phyloP scores from a whole-genome alignment of 2,113 vertebrate genomes.

The Scophthalmus maximus region DNA sequence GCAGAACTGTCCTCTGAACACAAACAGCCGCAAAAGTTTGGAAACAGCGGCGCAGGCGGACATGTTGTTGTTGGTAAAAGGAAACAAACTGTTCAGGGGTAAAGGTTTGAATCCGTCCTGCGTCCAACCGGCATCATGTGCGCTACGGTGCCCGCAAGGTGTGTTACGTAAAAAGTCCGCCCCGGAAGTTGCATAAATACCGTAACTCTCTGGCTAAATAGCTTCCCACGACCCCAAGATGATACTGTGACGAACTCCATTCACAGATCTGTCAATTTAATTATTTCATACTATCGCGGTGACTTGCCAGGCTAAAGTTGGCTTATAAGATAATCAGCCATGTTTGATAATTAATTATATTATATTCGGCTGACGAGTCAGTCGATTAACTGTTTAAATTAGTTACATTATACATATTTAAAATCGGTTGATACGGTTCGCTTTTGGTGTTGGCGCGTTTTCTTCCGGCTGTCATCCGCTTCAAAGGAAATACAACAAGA shows the following conservation, averaged over 20 bases:
- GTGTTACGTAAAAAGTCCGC: conserved; percentile 59
- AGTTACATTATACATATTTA: too few relatives aligned
- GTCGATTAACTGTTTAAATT: neutral
- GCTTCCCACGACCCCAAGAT: neutral
- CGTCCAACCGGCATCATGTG: too few relatives aligned
- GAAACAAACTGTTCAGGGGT: too few relatives aligned
- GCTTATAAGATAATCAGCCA: accelerated
- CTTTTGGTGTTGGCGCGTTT: too few relatives aligned
- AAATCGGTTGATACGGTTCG: too few relatives aligned
- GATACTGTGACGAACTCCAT: neutral
- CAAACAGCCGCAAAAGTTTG: conserved; percentile 12
- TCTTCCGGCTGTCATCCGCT: too few relatives aligned
- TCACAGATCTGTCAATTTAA: neutral
- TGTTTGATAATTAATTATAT: too few relatives aligned
- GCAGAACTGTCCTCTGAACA: conserved; percentile 14
- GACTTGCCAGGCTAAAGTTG: accelerated
- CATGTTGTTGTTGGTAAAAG: conserved; percentile 58
- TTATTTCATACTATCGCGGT: accelerated
- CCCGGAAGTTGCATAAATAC: conserved; percentile 68
- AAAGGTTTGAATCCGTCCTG: neutral
- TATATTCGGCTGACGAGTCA: neutral
- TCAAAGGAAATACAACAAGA: too few relatives aligned
- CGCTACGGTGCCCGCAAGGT: too few relatives aligned
- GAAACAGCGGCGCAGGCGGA: neutral
- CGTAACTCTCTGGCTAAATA: conserved; percentile 46